Evolutionary conservation across 2,113 vertebrate genomes (phyloP), one percentile per base, ranked within the genome.

Genomic region (Apeltes quadracus): DNA sequence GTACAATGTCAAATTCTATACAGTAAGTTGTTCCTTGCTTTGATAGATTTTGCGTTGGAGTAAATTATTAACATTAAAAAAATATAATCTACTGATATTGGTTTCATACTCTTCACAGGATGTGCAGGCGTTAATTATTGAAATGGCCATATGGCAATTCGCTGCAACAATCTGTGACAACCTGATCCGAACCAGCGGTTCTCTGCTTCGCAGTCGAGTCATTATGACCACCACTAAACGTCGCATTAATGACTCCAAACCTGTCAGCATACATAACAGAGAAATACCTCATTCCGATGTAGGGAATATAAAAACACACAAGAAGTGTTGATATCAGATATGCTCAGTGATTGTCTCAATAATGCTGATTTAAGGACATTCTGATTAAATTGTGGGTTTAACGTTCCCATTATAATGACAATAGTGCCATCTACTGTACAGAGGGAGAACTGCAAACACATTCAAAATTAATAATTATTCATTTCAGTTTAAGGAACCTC

Each of bases 351-450:
- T 39, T 22, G 36, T 55, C 48, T 62, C 58, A 44, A 2, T 54
- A 22, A 36, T 71, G 62, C n/a, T 78, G 71, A 68, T 38, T 51
- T 51, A 29, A 67, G 27, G 34, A 56, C 12, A 55, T 63, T n/a
- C 16, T n/a, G 25, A 58, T 23, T 55, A 65, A 39, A 62, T 43
- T 58, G n/a, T 6, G n/a, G 27, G 27, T 36, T 22, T 43, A 50
- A 67, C n/a, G 25, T 29, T 11, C 25, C 55, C 27, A 81, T 83
- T 61, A 57, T 34, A 69, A 70, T 29, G 38, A 51, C 78, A 82
- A 79, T 36, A 79, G 65, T 75, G 72, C 84, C 88, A 88, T 79
- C 90, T 91, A 79, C 15, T 62, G 83, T 4, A 39, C 53, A 63
- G 7, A 61, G 14, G 18, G 18, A 46, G 58, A 65, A 69, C 3